Percentiles rank a stretch among this genome's conserved stretches.
These are phyloP conservation scores for Hoplostethus atlanticus DNA, from an alignment of 2,797 vertebrate genomes.

Conservation along the genomic window DNA sequence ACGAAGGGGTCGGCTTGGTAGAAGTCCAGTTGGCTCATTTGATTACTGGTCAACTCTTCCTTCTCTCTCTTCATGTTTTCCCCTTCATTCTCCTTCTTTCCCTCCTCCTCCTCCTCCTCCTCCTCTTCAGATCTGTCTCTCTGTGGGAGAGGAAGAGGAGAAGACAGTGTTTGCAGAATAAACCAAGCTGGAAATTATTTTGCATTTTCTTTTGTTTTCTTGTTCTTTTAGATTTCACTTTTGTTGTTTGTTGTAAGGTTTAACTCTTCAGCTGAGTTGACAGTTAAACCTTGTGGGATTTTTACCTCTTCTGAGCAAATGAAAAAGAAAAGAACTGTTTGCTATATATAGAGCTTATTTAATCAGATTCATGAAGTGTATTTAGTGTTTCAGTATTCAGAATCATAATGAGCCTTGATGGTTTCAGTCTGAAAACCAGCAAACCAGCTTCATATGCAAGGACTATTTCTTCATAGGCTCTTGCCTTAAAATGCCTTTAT, in stretches of 20 bases:
- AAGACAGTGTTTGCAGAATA: not conserved
- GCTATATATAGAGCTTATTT: not conserved
- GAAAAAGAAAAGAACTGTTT: too few relatives aligned
- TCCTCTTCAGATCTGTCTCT: slow-evolving; percentile 70
- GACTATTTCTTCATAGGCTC: not conserved
- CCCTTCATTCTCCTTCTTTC: slow-evolving; percentile 20
- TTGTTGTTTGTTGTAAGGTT: not conserved
- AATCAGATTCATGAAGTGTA: not conserved
- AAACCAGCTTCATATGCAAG: not conserved
- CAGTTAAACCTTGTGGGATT: too few relatives aligned
- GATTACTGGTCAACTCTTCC: slow-evolving; percentile 68
- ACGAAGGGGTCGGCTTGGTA: slow-evolving; percentile 95
- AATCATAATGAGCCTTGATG: not conserved
- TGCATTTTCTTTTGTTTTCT: not conserved
- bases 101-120: slow-evolving; percentile 52
- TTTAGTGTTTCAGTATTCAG: not conserved
- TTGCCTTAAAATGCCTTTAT: not conserved
- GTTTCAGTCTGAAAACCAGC: not conserved
- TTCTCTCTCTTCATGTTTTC: slow-evolving; percentile 13
- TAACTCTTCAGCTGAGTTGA: too few relatives aligned
- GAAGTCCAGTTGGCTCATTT: slow-evolving; percentile 89
- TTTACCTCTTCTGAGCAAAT: too few relatives aligned
- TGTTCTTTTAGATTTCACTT: not conserved
- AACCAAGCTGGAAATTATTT: not conserved
- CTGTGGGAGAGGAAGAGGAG: slow-evolving; percentile 41